Evolutionary conservation across 2,888 invertebrate species (phyloP).

Genomic region (Philaethria dido): DNA sequence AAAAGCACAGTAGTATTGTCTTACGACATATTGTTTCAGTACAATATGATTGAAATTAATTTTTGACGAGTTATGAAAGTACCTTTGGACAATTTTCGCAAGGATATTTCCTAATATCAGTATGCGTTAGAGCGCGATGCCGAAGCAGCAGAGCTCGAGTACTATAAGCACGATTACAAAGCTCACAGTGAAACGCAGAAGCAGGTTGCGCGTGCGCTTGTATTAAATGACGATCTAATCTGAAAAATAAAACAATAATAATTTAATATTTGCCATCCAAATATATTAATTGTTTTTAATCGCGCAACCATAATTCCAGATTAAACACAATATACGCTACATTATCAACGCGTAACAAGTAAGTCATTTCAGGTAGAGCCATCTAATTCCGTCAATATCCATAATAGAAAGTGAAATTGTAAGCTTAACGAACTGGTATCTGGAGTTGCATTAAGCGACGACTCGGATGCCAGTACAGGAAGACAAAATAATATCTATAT

Average conservation of each 20-base stretch:
- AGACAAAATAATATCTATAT: slow-evolving; percentile 65
- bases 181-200: slow-evolving; percentile 92
- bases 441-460: slow-evolving; percentile 49
- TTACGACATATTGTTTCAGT: neutral
- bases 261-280: neutral
- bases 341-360: slow-evolving; percentile 19
- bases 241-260: slow-evolving; percentile 72
- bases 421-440: slow-evolving; percentile 65
- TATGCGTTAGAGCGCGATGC: slow-evolving; percentile 92
- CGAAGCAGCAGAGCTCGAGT: slow-evolving; percentile 91
- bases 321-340: neutral
- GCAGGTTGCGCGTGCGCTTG: slow-evolving; percentile 90
- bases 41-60: slow-evolving; percentile 1
- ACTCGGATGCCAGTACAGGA: slow-evolving; percentile 54
- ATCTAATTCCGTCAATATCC: slow-evolving; percentile 43
- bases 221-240: slow-evolving; percentile 93
- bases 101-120: slow-evolving; percentile 92
- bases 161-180: slow-evolving; percentile 92
- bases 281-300: neutral
- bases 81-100: slow-evolving; percentile 97
- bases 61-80: slow-evolving; percentile 12
- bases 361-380: slow-evolving; percentile 31
- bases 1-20: neutral
- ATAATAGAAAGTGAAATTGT: slow-evolving; percentile 61
- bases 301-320: neutral